A percentile compares a stretch with the other conserved stretches of the same genome.
Evolutionary conservation across 2,797 vertebrate genomes (phyloP).

Genomic region (Gymnothorax javanicus): DNA sequence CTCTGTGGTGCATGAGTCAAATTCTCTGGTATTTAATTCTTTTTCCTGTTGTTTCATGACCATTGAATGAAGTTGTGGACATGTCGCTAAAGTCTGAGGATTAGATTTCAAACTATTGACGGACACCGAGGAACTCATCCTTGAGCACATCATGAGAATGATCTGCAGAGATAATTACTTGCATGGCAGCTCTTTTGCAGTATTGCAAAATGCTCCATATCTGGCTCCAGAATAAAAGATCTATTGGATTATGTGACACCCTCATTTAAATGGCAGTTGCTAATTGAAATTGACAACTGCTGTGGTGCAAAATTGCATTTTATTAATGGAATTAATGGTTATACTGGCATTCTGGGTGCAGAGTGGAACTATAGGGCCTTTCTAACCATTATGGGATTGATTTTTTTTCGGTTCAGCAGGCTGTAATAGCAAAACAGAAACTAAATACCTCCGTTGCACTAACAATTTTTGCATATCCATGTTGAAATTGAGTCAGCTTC

Average conservation of each 20-base stretch:
- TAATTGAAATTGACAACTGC: not conserved
- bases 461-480: not conserved
- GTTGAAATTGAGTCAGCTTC: not conserved
- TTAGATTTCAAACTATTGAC: constrained; percentile 47
- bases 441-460: not conserved
- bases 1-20: constrained; percentile 37
- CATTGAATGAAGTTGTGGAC: constrained; percentile 47
- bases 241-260: not conserved
- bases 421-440: not conserved
- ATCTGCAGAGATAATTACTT: constrained; percentile 32
- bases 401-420: not conserved
- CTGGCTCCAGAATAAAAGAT: not conserved
- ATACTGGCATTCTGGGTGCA: not conserved
- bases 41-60: constrained; percentile 46
- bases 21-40: constrained; percentile 50
- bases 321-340: not conserved
- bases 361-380: not conserved
- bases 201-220: not conserved
- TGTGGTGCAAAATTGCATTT: not conserved
- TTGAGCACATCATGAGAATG: constrained; percentile 48
- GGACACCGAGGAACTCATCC: constrained; percentile 62
- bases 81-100: constrained; percentile 54
- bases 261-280: not conserved
- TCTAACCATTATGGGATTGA: not conserved
- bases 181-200: not conserved